Base-by-base conservation (phyloP, 2,113 vertebrate genomes). In the Thymallus thymallus region DNA sequence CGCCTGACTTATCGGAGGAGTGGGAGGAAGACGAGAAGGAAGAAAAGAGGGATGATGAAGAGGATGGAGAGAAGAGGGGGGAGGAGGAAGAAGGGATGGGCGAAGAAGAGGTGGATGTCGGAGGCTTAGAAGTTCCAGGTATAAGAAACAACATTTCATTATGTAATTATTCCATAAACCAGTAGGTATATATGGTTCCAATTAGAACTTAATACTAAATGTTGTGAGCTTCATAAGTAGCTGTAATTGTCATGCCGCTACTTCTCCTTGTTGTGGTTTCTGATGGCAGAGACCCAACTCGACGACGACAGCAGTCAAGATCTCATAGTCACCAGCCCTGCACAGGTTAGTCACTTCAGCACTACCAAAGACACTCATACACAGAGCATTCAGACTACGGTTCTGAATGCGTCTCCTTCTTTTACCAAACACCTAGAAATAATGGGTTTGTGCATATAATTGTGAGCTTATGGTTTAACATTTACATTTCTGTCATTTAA, bases 251-350 rank as follows among this genome's bases (percentile, higher is more conserved):
- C 63, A 20, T 32, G 63, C 18, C 18, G 4, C 26, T 7, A 35
- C 16, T 9, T 18, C 35, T 41, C 6, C 18, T 22, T 41, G 48
- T 45, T 9, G 3, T n/a, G n/a, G n/a, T 7, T 45, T 46, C 66
- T 45, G 66, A 68, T 45, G 66, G 22, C 89, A 98, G 97, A 98
- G 86, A 96, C 94, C 10, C 95, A 95, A 64, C 81, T 87, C 26
- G 94, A 91, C 7, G 56, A 81, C 3, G 79, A 82, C 62, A 46
- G 14, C 74, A 80, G 80, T 1, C 80, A 77, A 9, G 88, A 87
- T 1, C 77, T 91, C 77, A 86, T 83, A 46, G 65, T 66, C 69
- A 13, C 75, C 0, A 83, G 83, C 65, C 18, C 73, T 1, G 64
- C 23, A 0, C 18, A 73, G 63, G 83, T 84, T 16, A 4, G 72